Evolutionary conservation across 2,888 invertebrate species (phyloP).

Genomic region (Dasysyrphus tricinctus): DNA sequence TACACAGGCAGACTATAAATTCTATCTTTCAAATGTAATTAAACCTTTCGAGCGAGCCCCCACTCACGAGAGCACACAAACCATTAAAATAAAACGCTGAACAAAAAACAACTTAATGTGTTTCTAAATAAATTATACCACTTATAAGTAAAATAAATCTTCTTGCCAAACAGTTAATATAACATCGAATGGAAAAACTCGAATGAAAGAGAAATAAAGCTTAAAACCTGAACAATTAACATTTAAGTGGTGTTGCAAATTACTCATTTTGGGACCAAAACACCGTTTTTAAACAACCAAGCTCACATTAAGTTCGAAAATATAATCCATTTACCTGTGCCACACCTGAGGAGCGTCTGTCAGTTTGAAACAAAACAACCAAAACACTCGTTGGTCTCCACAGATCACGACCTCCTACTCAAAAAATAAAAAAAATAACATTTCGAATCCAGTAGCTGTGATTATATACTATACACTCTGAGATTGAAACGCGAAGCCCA

Average conservation of each 20-base stretch:
- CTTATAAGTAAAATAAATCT: constrained; percentile 68
- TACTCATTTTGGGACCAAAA: constrained; percentile 59
- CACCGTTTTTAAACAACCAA: constrained; percentile 64
- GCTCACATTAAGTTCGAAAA: constrained; percentile 70
- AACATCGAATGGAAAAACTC: constrained; percentile 2
- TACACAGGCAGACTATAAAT: constrained; percentile 37
- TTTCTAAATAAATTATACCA: constrained; percentile 67
- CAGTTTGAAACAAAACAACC: neutral
- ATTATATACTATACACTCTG: constrained; percentile 36
- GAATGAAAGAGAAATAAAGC: constrained; percentile 15
- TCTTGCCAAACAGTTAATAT: constrained; percentile 45
- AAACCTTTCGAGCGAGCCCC: constrained; percentile 47
- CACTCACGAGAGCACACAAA: constrained; percentile 12
- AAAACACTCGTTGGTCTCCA: constrained; percentile 28
- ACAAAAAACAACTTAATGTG: constrained; percentile 27
- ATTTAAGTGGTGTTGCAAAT: constrained; percentile 73
- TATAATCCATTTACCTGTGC: constrained; percentile 74
- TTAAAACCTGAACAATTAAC: constrained; percentile 71
- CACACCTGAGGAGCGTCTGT: constrained; percentile 52
- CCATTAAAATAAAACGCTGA: constrained; percentile 37
- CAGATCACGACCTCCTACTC: constrained; percentile 56
- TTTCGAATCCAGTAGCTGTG: constrained; percentile 67
- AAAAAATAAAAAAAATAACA: constrained; percentile 12
- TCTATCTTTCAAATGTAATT: constrained; percentile 51
- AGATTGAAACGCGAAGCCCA: constrained; percentile 45